phyloP scores from a whole-genome alignment of 2,888 invertebrate genomes.

The Melieria picta region DNA sequence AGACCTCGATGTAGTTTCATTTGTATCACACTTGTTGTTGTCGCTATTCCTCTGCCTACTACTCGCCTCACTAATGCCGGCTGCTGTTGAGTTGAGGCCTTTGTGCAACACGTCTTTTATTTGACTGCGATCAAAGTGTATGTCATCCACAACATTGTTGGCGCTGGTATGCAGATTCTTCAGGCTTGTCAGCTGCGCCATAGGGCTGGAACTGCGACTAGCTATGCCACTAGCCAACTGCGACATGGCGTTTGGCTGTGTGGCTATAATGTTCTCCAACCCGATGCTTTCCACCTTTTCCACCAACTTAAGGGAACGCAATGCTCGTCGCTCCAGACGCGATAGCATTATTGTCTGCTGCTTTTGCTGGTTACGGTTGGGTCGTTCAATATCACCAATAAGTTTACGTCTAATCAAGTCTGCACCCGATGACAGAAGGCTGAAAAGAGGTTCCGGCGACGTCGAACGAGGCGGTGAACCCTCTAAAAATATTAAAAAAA shows the following conservation, averaged over 20 bases:
- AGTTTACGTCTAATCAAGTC: conserved; percentile 74
- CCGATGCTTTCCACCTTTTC: conserved; percentile 77
- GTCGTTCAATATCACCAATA: conserved; percentile 66
- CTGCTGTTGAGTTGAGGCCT: conserved; percentile 47
- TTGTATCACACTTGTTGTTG: conserved; percentile 8
- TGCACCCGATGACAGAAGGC: conserved; percentile 73
- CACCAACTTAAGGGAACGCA: conserved; percentile 70
- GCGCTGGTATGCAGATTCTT: conserved; percentile 68
- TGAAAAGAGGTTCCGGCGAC: conserved; percentile 66
- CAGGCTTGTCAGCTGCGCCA: conserved; percentile 82
- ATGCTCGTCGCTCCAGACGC: conserved; percentile 63
- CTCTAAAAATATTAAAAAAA: conserved; percentile 42
- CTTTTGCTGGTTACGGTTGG: conserved; percentile 58
- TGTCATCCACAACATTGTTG: conserved; percentile 62
- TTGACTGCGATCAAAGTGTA: conserved; percentile 67
- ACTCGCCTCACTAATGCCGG: background rate
- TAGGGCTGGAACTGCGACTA: conserved; percentile 76
- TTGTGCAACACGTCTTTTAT: conserved; percentile 60
- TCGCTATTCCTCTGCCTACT: conserved; percentile 9
- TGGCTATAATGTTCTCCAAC: conserved; percentile 74
- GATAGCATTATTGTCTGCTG: conserved; percentile 63
- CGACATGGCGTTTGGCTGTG: conserved; percentile 71
- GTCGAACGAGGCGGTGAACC: conserved; percentile 71
- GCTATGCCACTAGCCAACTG: conserved; percentile 69
- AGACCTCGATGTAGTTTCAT: conserved; percentile 17